Percentiles rank a stretch among this genome's conserved stretches.
These are phyloP conservation scores for Leptopilina drosophilae DNA, from an alignment of 2,888 invertebrate species.

Conservation along the genomic window DNA sequence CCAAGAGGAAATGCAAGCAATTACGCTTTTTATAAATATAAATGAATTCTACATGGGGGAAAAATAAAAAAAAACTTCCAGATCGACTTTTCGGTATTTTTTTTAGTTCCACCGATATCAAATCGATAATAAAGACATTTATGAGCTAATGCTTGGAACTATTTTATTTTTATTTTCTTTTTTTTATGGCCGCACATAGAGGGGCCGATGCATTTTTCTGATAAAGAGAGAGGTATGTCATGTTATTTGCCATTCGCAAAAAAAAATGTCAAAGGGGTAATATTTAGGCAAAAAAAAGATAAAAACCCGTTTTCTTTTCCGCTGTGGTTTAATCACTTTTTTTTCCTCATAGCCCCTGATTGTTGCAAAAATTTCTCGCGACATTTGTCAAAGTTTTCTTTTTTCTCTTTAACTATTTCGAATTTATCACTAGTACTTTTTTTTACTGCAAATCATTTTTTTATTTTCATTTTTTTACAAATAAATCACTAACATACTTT, in stretches of 20 bases:
- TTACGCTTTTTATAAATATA: constrained; percentile 10
- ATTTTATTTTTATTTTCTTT: not conserved
- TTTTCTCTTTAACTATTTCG: not conserved
- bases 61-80: not conserved
- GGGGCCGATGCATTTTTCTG: constrained; percentile 27
- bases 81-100: not conserved
- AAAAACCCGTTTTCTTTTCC: constrained; percentile 1
- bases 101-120: not conserved
- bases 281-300: constrained; percentile 40
- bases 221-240: constrained; percentile 56
- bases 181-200: constrained; percentile 37
- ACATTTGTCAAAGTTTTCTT: constrained; percentile 9
- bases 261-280: constrained; percentile 52
- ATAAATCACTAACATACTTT: constrained; percentile 31
- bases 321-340: not conserved
- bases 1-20: constrained; percentile 7
- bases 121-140: not conserved
- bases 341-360: constrained; percentile 29
- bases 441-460: constrained; percentile 25
- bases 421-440: constrained; percentile 31
- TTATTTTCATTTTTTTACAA: constrained; percentile 2
- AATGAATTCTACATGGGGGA: not conserved
- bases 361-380: constrained; percentile 35
- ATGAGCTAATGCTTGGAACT: not conserved
- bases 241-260: constrained; percentile 59